Evolutionary conservation across 2,797 vertebrate genomes (phyloP).

Genomic region (Garrulus glandarius): DNA sequence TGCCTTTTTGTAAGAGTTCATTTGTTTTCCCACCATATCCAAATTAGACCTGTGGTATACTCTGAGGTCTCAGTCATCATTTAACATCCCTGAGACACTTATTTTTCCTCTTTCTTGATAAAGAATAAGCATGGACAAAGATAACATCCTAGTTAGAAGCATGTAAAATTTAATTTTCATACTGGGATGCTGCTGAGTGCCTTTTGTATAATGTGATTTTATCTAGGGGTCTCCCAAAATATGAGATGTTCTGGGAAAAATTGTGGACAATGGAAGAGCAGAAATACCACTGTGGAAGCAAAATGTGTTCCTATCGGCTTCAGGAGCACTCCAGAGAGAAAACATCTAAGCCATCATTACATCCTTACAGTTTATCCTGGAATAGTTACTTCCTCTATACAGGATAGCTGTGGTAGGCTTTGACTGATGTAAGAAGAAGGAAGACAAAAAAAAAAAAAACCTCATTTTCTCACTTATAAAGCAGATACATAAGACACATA

Average conservation of each 20-base stretch:
- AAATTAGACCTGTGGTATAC: background rate
- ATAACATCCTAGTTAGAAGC: background rate
- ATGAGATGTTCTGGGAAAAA: background rate
- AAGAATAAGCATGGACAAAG: background rate
- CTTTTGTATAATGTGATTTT: background rate
- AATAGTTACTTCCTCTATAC: background rate
- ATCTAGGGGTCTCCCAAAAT: background rate
- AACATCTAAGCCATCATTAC: background rate
- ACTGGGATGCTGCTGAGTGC: background rate
- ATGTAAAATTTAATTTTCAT: background rate
- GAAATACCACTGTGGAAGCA: background rate
- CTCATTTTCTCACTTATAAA: background rate
- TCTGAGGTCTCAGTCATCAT: background rate
- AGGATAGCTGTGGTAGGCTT: background rate
- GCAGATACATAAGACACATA: background rate
- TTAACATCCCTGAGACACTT: background rate
- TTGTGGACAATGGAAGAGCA: accelerated
- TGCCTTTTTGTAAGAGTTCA: background rate
- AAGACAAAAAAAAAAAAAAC: background rate
- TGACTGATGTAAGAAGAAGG: background rate
- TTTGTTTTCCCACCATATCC: background rate
- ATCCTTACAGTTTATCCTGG: background rate
- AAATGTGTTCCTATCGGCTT: background rate
- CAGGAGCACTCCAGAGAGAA: background rate
- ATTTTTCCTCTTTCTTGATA: background rate